Evolutionary conservation across 2,113 vertebrate species (phyloP).

Genomic region (Burhinus bistriatus): DNA sequence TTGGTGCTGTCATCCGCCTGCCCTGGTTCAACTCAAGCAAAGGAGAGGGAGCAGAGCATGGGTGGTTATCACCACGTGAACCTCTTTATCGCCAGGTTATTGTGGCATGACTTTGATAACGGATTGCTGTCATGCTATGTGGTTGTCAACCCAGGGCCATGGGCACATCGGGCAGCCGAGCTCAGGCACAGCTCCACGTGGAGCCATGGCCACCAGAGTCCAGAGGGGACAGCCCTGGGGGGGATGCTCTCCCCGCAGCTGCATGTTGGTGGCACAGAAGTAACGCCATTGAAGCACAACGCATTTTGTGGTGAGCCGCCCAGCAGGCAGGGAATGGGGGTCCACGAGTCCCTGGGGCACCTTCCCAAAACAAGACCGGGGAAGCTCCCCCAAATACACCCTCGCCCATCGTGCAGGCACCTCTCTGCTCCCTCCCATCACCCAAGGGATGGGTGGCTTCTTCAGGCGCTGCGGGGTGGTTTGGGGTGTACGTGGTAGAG

Average conservation of each 20-base stretch:
- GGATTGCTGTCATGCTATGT: accelerated
- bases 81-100: neutral
- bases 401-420: neutral
- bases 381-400: neutral
- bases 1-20: accelerated
- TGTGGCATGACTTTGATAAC: accelerated
- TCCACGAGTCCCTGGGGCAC: accelerated
- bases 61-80: neutral
- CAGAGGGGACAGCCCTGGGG: neutral
- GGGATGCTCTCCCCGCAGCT: neutral
- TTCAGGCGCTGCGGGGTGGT: neutral
- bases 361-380: neutral
- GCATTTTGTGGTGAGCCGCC: accelerated
- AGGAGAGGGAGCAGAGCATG: neutral
- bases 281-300: accelerated
- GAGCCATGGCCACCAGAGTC: accelerated
- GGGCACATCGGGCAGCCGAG: accelerated
- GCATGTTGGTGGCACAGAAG: accelerated
- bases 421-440: neutral
- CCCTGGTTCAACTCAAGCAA: neutral
- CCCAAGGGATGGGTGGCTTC: neutral
- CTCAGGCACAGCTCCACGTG: neutral
- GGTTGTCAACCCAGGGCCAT: accelerated
- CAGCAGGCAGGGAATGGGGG: accelerated
- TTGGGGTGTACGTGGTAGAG: neutral